Conservation (phyloP, 2,888 invertebrate species). For the Amiota minor region DNA sequence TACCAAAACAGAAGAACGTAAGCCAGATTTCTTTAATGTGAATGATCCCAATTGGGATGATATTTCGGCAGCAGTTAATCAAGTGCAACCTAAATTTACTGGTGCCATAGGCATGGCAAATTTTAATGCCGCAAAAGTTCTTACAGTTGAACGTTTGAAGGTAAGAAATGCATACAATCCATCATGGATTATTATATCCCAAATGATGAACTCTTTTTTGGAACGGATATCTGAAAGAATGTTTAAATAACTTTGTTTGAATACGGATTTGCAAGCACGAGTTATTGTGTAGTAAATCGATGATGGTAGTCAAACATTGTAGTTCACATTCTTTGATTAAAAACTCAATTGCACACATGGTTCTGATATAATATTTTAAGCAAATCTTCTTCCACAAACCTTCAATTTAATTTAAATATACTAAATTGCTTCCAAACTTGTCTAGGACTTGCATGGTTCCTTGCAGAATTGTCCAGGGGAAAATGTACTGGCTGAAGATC, state of each 20-base stretch:
- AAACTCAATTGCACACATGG: constrained; percentile 41
- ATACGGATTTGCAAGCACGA: constrained; percentile 50
- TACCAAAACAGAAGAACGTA: constrained; percentile 9
- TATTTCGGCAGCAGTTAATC: constrained; percentile 67
- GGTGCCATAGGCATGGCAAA: constrained; percentile 78
- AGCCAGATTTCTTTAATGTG: constrained; percentile 34
- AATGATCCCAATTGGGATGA: constrained; percentile 64
- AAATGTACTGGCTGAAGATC: constrained; percentile 76
- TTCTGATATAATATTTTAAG: constrained; percentile 39
- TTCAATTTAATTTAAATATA: too few relatives aligned
- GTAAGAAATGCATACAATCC: constrained; percentile 43
- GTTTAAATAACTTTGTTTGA: constrained; percentile 37
- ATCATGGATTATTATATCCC: background rate
- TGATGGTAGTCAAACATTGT: constrained; percentile 8
- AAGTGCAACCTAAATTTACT: constrained; percentile 67
- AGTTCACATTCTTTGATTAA: constrained; percentile 54
- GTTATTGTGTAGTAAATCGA: constrained; percentile 60
- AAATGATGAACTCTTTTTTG: constrained; percentile 58
- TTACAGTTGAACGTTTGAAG: constrained; percentile 83
- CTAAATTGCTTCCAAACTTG: constrained; percentile 15
- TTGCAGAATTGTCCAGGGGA: constrained; percentile 80
- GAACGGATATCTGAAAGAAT: constrained; percentile 69
- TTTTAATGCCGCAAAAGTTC: constrained; percentile 79
- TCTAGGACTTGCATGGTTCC: constrained; percentile 79
- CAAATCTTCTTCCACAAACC: too few relatives aligned